These are phyloP conservation scores for Lampris incognitus DNA, from an alignment of 2,113 vertebrate genomes.

Conservation along the genomic window DNA sequence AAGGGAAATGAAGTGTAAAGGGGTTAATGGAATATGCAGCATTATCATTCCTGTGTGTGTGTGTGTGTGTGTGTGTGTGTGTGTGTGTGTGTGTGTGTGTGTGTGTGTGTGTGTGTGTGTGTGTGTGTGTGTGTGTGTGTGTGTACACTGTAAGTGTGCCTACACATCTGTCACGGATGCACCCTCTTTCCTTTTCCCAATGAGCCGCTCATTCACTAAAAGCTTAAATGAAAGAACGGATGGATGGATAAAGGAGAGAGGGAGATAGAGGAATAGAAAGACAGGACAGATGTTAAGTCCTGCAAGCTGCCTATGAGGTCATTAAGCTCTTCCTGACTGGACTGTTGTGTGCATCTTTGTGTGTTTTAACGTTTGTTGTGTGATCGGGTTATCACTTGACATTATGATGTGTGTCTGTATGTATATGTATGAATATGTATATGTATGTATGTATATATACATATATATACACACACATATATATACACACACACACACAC, in stretches of 20 bases:
- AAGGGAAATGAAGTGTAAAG: constrained; percentile 14
- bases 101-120: not conserved
- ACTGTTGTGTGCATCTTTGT: not conserved
- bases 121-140: constrained; percentile 12
- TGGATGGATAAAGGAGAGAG: constrained; percentile 25
- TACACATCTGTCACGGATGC: constrained; percentile 55
- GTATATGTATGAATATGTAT: not conserved
- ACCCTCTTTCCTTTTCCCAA: constrained; percentile 35
- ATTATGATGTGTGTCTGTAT: not conserved
- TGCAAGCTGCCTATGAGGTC: constrained; percentile 32
- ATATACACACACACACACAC: no score
- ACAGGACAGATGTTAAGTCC: constrained; percentile 59
- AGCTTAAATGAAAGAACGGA: constrained; percentile 47
- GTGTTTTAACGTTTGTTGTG: not conserved
- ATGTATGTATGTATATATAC: not conserved
- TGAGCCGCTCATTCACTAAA: constrained; percentile 64
- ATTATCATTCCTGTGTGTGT: constrained; percentile 22
- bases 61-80: constrained; percentile 11
- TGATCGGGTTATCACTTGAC: not conserved
- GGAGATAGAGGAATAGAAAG: constrained; percentile 44
- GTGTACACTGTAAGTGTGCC: not conserved
- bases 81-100: constrained; percentile 13
- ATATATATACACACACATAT: no score
- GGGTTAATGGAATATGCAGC: constrained; percentile 45
- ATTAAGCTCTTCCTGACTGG: constrained; percentile 15